phyloP scores from a whole-genome alignment of 1,140 invertebrate genomes.

The Matsumurasca onukii region DNA sequence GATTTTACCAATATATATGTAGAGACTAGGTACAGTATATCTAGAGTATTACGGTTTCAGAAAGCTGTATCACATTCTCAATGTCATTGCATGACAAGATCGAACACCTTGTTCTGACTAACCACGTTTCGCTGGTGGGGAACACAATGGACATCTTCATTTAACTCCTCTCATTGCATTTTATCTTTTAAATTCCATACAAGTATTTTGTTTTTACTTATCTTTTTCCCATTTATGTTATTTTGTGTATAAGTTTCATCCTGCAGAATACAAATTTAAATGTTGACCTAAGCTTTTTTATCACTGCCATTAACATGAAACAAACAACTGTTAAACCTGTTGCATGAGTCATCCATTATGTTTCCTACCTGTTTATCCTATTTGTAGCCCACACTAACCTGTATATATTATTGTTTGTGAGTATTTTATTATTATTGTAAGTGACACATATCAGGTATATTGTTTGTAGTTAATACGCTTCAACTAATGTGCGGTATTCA shows the following conservation, averaged over 20 bases:
- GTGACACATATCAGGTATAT: conserved; percentile 26
- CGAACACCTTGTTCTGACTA: conserved; percentile 1
- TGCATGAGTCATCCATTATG: not conserved
- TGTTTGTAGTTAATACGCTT: conserved; percentile 23
- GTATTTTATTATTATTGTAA: conserved; percentile 24
- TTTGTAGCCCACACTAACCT: conserved; percentile 2
- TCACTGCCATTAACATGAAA: not conserved
- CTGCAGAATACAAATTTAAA: conserved; percentile 1
- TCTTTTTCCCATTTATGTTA: too few relatives aligned
- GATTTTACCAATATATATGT: too few relatives aligned
- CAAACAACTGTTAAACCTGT: not conserved
- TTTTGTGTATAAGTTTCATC: too few relatives aligned
- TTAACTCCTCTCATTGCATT: not conserved
- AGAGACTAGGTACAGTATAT: too few relatives aligned
- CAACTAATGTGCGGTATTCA: conserved; percentile 26
- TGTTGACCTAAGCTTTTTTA: not conserved
- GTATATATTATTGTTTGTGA: conserved; percentile 24
- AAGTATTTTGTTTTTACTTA: not conserved
- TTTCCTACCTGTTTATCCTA: not conserved
- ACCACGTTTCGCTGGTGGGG: not conserved
- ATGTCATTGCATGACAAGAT: conserved; percentile 7
- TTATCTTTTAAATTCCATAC: too few relatives aligned
- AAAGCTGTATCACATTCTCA: conserved; percentile 14
- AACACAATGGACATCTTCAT: not conserved
- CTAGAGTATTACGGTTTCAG: too few relatives aligned